phyloP scores from a whole-genome alignment of 1,140 invertebrate species.

The Drosophila athabasca region DNA sequence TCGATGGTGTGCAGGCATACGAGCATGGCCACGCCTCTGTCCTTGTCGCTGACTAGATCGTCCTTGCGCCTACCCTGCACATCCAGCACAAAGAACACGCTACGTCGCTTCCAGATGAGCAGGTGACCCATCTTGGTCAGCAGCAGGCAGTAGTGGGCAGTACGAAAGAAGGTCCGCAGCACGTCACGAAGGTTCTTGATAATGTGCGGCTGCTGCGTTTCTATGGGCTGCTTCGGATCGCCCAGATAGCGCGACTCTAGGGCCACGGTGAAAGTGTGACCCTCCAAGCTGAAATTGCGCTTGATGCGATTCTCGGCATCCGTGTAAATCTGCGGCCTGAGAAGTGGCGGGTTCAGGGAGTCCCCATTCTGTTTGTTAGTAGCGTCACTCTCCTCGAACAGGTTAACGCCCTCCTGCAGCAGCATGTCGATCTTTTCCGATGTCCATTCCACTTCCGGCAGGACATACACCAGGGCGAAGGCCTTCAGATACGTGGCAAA shows the following conservation, averaged over 20 bases:
- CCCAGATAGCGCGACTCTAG: slow-evolving; percentile 45
- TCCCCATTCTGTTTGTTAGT: not conserved
- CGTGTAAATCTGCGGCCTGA: slow-evolving; percentile 8
- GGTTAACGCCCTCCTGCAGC: slow-evolving; percentile 48
- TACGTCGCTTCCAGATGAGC: slow-evolving; percentile 60
- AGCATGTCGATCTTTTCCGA: slow-evolving; percentile 55
- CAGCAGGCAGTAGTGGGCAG: slow-evolving; percentile 56
- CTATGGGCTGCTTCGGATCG: not conserved
- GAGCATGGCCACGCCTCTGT: slow-evolving; percentile 46
- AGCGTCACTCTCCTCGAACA: slow-evolving; percentile 31
- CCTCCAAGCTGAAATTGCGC: slow-evolving; percentile 59
- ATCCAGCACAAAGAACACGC: slow-evolving; percentile 61
- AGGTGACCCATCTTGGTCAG: slow-evolving; percentile 42
- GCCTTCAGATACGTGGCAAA: slow-evolving; percentile 61
- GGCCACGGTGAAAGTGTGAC: slow-evolving; percentile 62
- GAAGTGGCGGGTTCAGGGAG: not conserved
- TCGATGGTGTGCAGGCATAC: slow-evolving; percentile 53
- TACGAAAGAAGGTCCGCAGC: slow-evolving; percentile 53
- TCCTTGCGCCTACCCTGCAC: slow-evolving; percentile 37
- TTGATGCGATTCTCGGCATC: slow-evolving; percentile 36
- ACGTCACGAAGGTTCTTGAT: slow-evolving; percentile 40
- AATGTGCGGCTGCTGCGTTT: slow-evolving; percentile 14
- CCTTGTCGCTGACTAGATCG: slow-evolving; percentile 19
- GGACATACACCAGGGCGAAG: slow-evolving; percentile 69
- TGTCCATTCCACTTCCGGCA: slow-evolving; percentile 69